Conservation (phyloP, 1,140 invertebrate species). For the Sinonovacula constricta region DNA sequence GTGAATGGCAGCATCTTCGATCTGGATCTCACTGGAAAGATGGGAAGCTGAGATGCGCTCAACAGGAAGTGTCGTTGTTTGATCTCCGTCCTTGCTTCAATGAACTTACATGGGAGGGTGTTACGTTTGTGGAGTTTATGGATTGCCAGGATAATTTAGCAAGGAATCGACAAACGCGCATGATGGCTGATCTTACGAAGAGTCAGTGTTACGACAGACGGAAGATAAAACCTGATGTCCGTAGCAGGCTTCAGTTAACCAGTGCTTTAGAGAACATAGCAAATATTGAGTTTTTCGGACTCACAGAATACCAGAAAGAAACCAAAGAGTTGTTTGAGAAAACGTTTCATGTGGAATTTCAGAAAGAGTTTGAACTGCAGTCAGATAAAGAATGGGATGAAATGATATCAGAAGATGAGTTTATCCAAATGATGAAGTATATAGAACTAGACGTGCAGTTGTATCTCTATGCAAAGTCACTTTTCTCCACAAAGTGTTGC, state of each 20-base stretch:
- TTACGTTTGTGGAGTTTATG: slow-evolving; percentile 89
- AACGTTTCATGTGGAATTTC: slow-evolving; percentile 90
- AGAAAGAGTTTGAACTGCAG: not conserved
- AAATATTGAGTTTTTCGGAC: slow-evolving; percentile 96
- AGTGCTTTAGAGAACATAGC: slow-evolving; percentile 96
- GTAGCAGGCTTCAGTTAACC: slow-evolving; percentile 90
- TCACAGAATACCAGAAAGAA: slow-evolving; percentile 95
- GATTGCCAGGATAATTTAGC: slow-evolving; percentile 93
- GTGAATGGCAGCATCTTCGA: slow-evolving; percentile 95
- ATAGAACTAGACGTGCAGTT: slow-evolving; percentile 42
- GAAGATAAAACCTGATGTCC: slow-evolving; percentile 82
- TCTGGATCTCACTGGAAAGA: slow-evolving; percentile 94
- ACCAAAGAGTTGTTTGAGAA: slow-evolving; percentile 97
- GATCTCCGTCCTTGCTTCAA: slow-evolving; percentile 80
- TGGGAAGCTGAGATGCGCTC: slow-evolving; percentile 74
- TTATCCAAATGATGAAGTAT: slow-evolving; percentile 32
- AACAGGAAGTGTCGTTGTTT: slow-evolving; percentile 85
- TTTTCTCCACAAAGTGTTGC: slow-evolving; percentile 33
- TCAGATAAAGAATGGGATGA: slow-evolving; percentile 7
- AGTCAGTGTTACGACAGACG: slow-evolving; percentile 95
- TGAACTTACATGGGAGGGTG: slow-evolving; percentile 81
- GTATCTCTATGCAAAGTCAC: slow-evolving; percentile 30
- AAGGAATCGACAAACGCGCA: slow-evolving; percentile 96
- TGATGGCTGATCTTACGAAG: slow-evolving; percentile 91
- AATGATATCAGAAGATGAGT: slow-evolving; percentile 31